Evolutionary conservation across 2,797 vertebrate genomes (phyloP).

Genomic region (Epinephelus coioides): DNA sequence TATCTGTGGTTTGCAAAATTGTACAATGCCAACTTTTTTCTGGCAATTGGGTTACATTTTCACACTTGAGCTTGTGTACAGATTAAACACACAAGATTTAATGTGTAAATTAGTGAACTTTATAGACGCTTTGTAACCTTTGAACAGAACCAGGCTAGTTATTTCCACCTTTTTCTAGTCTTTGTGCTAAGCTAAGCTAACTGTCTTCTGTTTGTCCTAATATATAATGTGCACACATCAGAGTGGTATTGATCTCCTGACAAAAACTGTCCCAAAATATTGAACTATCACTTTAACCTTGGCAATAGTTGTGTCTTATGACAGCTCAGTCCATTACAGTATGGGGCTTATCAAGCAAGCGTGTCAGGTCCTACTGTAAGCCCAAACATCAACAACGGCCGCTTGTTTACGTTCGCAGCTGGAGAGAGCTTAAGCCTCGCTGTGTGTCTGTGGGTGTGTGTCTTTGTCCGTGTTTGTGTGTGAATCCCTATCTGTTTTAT

Average conservation of each 20-base stretch:
- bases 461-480: constrained; percentile 78
- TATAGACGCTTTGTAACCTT: neutral
- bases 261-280: constrained; percentile 6
- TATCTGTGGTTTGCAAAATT: no score
- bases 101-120: neutral
- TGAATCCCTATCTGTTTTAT: constrained; percentile 85
- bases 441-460: constrained; percentile 53
- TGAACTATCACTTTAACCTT: constrained; percentile 23
- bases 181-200: neutral
- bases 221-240: neutral
- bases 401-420: constrained; percentile 79
- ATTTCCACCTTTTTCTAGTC: neutral
- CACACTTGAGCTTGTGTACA: neutral
- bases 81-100: neutral
- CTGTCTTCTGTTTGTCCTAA: neutral
- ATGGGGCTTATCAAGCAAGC: constrained; percentile 44
- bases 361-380: constrained; percentile 62
- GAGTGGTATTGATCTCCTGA: neutral
- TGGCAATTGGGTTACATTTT: no score
- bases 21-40: no score
- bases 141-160: neutral
- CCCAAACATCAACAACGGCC: constrained; percentile 78
- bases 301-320: constrained; percentile 16
- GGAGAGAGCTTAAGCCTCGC: constrained; percentile 66
- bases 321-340: constrained; percentile 45